Evolutionary conservation across 2,797 vertebrate species (phyloP), one percentile per base, ranked within the genome.

Genomic region (Salmo trutta): DNA sequence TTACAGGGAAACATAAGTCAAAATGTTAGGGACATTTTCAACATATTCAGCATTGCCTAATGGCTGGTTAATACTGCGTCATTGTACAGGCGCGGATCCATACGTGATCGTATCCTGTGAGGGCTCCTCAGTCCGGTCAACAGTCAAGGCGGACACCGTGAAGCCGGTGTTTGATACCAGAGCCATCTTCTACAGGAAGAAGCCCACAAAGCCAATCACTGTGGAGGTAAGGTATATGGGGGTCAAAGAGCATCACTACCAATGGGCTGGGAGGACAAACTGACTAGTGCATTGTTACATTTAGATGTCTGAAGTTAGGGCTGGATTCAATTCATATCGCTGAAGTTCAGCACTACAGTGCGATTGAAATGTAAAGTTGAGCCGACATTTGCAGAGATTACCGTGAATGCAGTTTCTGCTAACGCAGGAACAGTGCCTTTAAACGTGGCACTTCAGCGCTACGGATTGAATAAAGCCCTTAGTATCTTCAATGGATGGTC

Each of bases 21-120:
- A 41, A 10, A 41, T 10, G 41, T 41, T 41, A 10, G 10, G 2
- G 41, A 41, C 41, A 41, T 10, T 41, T 41, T 41, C 8, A 6
- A n/a, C 41, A 19, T 16, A 59, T 21, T 51, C 15, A 29, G 3
- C 4, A 6, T 29, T 0, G 6, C 66, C 73, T 67, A 21, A 70
- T 76, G 15, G 0, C 29, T 12, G 12, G 8, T 47, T 78, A 5
- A 72, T 7, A 17, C 0, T 15, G 0, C 29, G 5, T 31, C 71
- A 51, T 64, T n/a, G 27, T 90, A 5, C 79, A 99, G 98, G 95
- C 83, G 95, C 94, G 21, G 95, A 97, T 87, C 95, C 96, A 0
- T 99, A 98, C 0, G 88, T 97, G 87, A 85, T 97, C n/a, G 95
- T 99, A 78, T 95, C 89, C 88, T 97, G 97, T 77, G 97, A 97